A percentile compares a stretch with the other conserved stretches of the same genome.
Conservation (phyloP, 2,113 vertebrate species). For the Rhipidura dahli region DNA sequence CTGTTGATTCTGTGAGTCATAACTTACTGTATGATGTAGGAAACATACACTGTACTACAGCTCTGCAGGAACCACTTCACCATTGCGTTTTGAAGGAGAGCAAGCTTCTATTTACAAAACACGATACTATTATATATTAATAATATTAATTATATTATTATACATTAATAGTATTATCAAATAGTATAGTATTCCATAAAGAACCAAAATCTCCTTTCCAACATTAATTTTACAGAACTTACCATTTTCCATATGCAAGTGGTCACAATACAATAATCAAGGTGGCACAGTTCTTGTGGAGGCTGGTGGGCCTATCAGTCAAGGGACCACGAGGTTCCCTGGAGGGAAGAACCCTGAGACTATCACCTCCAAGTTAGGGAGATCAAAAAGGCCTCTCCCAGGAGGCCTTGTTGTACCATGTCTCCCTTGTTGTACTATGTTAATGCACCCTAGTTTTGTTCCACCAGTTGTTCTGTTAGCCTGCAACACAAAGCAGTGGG, state of each 20-base stretch:
- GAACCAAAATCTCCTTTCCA: background rate
- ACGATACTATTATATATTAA: background rate
- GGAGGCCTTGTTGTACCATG: no score
- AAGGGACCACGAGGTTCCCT: no score
- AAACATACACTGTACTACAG: background rate
- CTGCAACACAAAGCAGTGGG: background rate
- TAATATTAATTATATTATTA: background rate
- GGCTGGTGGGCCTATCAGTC: no score
- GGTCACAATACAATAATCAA: background rate
- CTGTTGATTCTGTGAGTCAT: background rate
- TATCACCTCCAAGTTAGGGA: no score
- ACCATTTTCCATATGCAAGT: background rate
- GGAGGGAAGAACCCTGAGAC: no score
- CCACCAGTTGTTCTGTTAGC: background rate
- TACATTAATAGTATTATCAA: background rate
- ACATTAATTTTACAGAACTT: background rate
- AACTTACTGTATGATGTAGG: background rate
- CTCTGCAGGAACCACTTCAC: background rate
- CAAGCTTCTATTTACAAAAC: background rate
- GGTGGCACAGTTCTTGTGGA: background rate
- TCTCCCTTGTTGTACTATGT: no score
- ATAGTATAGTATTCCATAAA: background rate
- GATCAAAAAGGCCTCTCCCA: no score
- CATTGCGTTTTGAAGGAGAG: background rate
- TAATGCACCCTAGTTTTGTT: no score